These are phyloP conservation scores for Drosophila tristis DNA, from an alignment of 1,140 invertebrate genomes.

Conservation along the genomic window DNA sequence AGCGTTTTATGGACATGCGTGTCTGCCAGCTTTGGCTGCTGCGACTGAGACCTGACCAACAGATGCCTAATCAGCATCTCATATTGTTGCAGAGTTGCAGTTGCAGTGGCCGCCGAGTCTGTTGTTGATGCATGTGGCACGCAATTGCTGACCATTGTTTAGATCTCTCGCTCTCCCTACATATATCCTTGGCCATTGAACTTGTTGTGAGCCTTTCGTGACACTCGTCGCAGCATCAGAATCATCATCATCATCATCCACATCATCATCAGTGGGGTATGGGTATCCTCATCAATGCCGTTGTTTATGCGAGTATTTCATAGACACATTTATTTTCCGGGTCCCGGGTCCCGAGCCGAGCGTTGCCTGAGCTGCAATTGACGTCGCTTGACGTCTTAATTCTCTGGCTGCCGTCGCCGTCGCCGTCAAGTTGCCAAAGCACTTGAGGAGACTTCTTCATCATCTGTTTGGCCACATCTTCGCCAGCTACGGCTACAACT, in stretches of 20 bases:
- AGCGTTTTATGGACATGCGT: constrained; percentile 77
- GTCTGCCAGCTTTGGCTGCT: constrained; percentile 27
- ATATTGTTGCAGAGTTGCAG: constrained; percentile 63
- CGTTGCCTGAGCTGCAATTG: constrained; percentile 59
- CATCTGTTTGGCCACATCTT: constrained; percentile 12
- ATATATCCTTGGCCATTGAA: constrained; percentile 76
- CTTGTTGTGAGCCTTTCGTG: constrained; percentile 62
- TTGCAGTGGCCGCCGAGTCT: constrained; percentile 15
- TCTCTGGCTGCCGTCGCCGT: constrained; percentile 50
- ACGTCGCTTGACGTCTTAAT: constrained; percentile 77
- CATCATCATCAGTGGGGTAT: constrained; percentile 36
- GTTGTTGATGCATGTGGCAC: constrained; percentile 71
- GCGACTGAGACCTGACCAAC: constrained; percentile 46
- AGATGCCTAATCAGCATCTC: constrained; percentile 75
- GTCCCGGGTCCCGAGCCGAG: constrained; percentile 24
- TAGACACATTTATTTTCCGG: constrained; percentile 58
- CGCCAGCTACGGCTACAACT: constrained; percentile 5
- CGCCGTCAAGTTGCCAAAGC: constrained; percentile 58
- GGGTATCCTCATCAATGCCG: constrained; percentile 47
- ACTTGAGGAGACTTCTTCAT: constrained; percentile 64
- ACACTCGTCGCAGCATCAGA: constrained; percentile 29
- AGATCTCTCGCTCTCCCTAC: constrained; percentile 17
- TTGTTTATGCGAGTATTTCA: constrained; percentile 65
- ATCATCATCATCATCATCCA: constrained; percentile 39
- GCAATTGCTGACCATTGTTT: constrained; percentile 69